Conservation (phyloP, 2,113 vertebrate genomes). For the Brienomyrus brachyistius region DNA sequence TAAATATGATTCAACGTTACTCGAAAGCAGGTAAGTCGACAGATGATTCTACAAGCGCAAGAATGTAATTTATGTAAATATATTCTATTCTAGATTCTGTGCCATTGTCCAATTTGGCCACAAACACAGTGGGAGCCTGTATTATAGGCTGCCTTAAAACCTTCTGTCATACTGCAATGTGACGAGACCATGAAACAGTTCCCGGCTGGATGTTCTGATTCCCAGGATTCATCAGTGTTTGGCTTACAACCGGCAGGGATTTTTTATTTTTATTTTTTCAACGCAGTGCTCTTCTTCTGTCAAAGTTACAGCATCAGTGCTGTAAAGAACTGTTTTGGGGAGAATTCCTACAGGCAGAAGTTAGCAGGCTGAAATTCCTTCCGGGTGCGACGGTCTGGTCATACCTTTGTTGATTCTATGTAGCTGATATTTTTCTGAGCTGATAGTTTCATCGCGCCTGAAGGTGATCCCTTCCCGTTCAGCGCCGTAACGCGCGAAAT, state of each 20-base stretch:
- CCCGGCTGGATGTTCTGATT: not conserved
- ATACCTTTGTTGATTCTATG: not conserved
- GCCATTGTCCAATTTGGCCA: not conserved
- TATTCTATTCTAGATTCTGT: not conserved
- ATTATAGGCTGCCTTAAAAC: not conserved
- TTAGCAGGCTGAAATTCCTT: not conserved
- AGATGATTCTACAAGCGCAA: not conserved
- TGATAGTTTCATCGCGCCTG: conserved; percentile 25
- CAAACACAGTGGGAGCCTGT: not conserved
- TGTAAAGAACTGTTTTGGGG: not conserved
- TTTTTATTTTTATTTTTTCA: not conserved
- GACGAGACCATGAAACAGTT: not conserved
- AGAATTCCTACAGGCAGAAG: not conserved
- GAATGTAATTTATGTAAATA: not conserved
- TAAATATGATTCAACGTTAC: not conserved
- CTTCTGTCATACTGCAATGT: not conserved
- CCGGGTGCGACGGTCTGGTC: not conserved
- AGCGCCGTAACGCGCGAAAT: conserved; percentile 31
- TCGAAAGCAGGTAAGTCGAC: not conserved
- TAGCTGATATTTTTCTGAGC: not conserved
- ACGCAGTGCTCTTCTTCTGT: not conserved
- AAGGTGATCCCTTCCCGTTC: conserved; percentile 10
- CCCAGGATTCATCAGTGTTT: not conserved
- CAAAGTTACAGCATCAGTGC: not conserved
- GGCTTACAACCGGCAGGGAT: not conserved